A percentile compares a stretch with the other conserved stretches of the same genome.
These are phyloP conservation scores for Chelonoidis abingdonii DNA, from an alignment of 2,113 vertebrate species.

Conservation along the genomic window DNA sequence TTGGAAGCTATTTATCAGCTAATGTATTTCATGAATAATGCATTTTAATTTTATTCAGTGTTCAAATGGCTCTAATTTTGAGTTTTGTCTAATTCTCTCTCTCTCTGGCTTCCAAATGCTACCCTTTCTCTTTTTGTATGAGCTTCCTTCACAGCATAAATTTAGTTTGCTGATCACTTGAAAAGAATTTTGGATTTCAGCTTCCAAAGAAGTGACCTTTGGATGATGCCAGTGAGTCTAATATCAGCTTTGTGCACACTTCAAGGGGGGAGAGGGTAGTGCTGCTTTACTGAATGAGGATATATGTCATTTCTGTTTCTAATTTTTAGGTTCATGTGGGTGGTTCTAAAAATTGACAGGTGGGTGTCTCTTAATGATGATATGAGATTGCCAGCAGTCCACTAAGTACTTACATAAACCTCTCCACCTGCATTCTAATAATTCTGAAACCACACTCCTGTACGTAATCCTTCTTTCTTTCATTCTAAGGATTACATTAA, in stretches of 20 bases:
- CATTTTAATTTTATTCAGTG: slow-evolving; percentile 17
- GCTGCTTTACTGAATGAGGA: neutral
- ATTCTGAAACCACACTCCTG: neutral
- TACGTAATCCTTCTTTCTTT: neutral
- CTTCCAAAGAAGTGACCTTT: neutral
- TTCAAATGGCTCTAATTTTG: slow-evolving; percentile 6
- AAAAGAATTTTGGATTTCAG: neutral
- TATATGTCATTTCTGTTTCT: neutral
- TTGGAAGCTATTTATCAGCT: neutral
- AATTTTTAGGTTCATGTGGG: rapidly evolving
- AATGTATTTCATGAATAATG: neutral
- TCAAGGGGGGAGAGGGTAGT: neutral
- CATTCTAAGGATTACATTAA: neutral
- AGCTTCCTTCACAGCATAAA: neutral
- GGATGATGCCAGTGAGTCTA: neutral
- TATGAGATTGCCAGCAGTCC: rapidly evolving
- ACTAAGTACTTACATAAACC: neutral
- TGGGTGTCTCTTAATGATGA: neutral
- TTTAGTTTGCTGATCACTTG: neutral
- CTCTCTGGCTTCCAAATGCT: neutral
- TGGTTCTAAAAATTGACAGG: neutral
- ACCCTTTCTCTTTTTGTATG: neutral
- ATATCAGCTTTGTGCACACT: neutral
- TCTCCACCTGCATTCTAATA: neutral
- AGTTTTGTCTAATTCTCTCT: neutral